These are phyloP conservation scores for Cacatua alba DNA, from an alignment of 2,113 vertebrate species.

Conservation along the genomic window DNA sequence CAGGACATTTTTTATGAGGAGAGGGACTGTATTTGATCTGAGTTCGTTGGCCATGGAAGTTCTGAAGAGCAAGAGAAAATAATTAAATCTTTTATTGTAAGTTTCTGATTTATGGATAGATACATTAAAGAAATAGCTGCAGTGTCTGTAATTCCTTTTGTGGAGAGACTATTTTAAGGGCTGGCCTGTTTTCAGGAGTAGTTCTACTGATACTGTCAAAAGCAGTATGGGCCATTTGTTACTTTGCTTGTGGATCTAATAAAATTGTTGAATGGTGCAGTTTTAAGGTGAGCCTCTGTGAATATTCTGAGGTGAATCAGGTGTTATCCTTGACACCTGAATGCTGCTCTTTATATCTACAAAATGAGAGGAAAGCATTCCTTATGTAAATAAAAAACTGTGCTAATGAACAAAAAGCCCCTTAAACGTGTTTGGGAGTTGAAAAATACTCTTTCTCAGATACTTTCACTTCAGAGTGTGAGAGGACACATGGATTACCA, in stretches of 20 bases:
- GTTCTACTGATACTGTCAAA: not conserved
- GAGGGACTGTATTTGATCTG: not conserved
- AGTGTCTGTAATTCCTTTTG: not conserved
- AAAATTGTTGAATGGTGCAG: not conserved
- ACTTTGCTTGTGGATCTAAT: not conserved
- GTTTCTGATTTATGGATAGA: not conserved
- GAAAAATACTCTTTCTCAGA: not conserved
- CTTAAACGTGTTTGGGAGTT: not conserved
- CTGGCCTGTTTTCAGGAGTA: not conserved
- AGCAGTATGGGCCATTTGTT: not conserved
- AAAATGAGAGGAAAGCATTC: not conserved
- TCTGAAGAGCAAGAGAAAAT: not conserved
- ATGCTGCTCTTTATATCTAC: not conserved
- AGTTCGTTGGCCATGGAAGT: not conserved
- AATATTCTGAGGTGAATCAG: not conserved
- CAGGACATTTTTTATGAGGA: not conserved
- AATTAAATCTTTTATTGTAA: not conserved
- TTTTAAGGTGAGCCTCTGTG: not conserved
- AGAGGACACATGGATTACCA: not conserved
- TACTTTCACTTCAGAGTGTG: not conserved
- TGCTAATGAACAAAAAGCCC: not conserved
- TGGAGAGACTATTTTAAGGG: not conserved
- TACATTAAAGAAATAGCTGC: not conserved
- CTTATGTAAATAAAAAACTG: not conserved
- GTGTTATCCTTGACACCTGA: not conserved